A percentile compares a stretch with the other conserved stretches of the same genome.
Evolutionary conservation across 2,797 vertebrate genomes (phyloP).

Genomic region (Centropyge bicolor): DNA sequence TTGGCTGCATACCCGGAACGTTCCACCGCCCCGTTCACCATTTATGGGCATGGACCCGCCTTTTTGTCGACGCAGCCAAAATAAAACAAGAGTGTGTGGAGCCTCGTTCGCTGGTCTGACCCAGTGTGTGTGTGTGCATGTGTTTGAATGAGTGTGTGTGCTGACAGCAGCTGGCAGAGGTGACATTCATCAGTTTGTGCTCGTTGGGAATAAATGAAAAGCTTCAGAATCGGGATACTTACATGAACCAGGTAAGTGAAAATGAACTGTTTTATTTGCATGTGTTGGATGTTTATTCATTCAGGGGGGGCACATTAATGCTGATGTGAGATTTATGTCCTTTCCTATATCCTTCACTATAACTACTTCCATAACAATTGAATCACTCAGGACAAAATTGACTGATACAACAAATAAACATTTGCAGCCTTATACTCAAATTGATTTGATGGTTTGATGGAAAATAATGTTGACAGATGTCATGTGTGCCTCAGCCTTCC

Average conservation of each 20-base stretch:
- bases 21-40: constrained; percentile 82
- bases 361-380: not conserved
- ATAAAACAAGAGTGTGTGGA: constrained; percentile 77
- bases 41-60: constrained; percentile 83
- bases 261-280: not conserved
- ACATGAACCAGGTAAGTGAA: constrained; percentile 78
- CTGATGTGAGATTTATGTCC: not conserved
- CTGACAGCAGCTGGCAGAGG: constrained; percentile 63
- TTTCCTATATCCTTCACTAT: not conserved
- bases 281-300: constrained; percentile 1
- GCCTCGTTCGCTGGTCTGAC: constrained; percentile 48
- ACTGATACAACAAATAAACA: not conserved
- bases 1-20: constrained; percentile 87
- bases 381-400: not conserved
- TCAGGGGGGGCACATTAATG: not conserved
- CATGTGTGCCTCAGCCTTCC: not conserved
- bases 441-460: not conserved
- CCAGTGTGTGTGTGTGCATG: constrained; percentile 59
- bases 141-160: constrained; percentile 69
- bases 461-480: constrained; percentile 1
- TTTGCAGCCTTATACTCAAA: not conserved
- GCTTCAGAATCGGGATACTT: constrained; percentile 67
- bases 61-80: constrained; percentile 64
- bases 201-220: constrained; percentile 76
- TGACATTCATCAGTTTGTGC: constrained; percentile 54